Evolutionary conservation across 2,797 vertebrate genomes (phyloP).

Genomic region (Sphaeramia orbicularis): DNA sequence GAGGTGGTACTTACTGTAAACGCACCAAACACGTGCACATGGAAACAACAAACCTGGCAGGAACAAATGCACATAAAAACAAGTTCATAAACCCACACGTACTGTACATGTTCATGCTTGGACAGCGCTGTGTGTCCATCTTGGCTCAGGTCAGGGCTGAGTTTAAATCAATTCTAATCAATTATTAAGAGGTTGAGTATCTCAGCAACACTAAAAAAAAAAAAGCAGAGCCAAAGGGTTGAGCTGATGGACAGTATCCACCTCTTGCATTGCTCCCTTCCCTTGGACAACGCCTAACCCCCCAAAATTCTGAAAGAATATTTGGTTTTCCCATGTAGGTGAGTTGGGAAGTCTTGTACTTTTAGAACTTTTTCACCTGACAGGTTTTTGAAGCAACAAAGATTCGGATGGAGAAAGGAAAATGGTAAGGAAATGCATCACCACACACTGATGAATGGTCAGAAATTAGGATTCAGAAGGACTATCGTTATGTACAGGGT

Average conservation of each 20-base stretch:
- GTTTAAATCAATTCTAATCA: slow-evolving; percentile 96
- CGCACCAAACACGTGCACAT: slow-evolving; percentile 10
- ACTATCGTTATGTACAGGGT: too few relatives aligned
- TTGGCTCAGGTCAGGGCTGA: slow-evolving; percentile 89
- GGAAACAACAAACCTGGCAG: slow-evolving; percentile 30
- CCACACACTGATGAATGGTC: too few relatives aligned
- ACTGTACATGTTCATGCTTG: slow-evolving; percentile 70
- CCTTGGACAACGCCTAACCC: slow-evolving; percentile 35
- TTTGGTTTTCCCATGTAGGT: slow-evolving; percentile 21
- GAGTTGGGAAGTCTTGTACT: slow-evolving; percentile 5
- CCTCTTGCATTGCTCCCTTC: slow-evolving; percentile 30
- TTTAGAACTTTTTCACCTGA: slow-evolving; percentile 5
- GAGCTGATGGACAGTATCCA: slow-evolving; percentile 50
- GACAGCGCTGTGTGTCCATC: slow-evolving; percentile 88
- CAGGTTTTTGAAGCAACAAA: slow-evolving; percentile 5
- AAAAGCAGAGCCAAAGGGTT: slow-evolving; percentile 50
- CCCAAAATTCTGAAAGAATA: neutral
- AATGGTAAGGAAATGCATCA: neutral
- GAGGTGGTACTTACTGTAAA: slow-evolving; percentile 24
- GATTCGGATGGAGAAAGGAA: slow-evolving; percentile 1
- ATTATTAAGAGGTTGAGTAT: slow-evolving; percentile 92
- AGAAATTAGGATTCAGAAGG: too few relatives aligned
- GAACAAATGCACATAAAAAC: slow-evolving; percentile 7
- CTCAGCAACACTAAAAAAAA: slow-evolving; percentile 70
- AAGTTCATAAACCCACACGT: neutral